A percentile compares a stretch with the other conserved stretches of the same genome.
These are phyloP conservation scores for Bombus affinis DNA, from an alignment of 1,140 invertebrate species.

Conservation along the genomic window DNA sequence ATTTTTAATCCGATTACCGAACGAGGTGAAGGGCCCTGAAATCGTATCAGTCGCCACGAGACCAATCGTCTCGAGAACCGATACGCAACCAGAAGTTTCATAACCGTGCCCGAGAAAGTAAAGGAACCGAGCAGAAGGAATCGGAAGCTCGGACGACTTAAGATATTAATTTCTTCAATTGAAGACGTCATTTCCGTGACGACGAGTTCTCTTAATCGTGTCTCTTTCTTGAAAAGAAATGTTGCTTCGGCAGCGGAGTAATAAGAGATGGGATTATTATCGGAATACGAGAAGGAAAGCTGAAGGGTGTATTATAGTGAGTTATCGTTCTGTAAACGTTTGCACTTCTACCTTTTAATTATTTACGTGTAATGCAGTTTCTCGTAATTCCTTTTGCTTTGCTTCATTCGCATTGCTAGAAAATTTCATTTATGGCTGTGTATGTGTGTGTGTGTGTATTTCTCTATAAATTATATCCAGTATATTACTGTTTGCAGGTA, in stretches of 20 bases:
- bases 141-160: too few relatives aligned
- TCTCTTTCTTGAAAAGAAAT: neutral
- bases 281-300: neutral
- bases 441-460: too few relatives aligned
- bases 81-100: neutral
- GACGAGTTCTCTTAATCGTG: neutral
- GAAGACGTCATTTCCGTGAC: neutral
- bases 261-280: neutral
- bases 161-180: conserved; percentile 26
- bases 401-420: neutral
- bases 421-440: neutral
- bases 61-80: neutral
- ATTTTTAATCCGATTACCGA: neutral
- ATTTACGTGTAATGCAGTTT: neutral
- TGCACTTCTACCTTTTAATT: neutral
- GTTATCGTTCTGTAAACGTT: neutral
- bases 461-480: neutral
- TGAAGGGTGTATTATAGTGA: neutral
- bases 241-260: neutral
- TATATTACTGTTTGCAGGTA: too few relatives aligned
- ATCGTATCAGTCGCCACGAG: neutral
- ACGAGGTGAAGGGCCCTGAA: neutral
- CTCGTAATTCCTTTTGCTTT: neutral
- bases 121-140: too few relatives aligned
- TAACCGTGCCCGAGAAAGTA: neutral